Base-by-base conservation (phyloP, 2,797 vertebrate species). In the Melanogrammus aeglefinus region DNA sequence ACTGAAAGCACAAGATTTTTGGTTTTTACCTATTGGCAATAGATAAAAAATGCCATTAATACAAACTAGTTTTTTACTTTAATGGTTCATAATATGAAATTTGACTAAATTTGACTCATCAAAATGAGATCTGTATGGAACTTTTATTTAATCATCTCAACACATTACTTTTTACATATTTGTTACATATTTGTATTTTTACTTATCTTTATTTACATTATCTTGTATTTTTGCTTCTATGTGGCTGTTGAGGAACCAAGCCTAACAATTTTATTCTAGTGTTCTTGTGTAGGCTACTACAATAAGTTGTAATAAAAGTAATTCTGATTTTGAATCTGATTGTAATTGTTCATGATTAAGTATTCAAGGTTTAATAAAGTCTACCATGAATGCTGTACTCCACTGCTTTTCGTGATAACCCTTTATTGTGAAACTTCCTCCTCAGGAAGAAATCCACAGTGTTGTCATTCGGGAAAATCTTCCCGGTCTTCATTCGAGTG, bases 401-500 rank as follows among this genome's bases (percentile, higher is more conserved):
- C 57, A 24, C 21, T 24, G n/a, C 47, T 18, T 57, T 4, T 57
- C 13, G 13, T 47, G 13, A n/a, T n/a, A n/a, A 18, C 1, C 44
- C 51, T 57, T 16, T 44, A 57, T 57, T 57, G 51, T 21, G 51
- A 57, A 63, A 63, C 21, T 27, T 24, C 57, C 57, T 63, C 21
- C 29, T 31, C 3, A 31, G 12, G 1, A 31, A 72, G 14, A 4
- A 72, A 2, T 14, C 70, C 33, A 18, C 13, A 1, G 73, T 90
- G 82, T 72, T 13, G 80, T 24, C 84, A 93, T 51, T 81, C 69
- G 82, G 91, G 91, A 90, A 92, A 86, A 84, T 90, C 82, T 9
- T 0, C 14, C 14, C 27, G 36, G 36, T 75, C 78, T 77, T 29
- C 76, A 77, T 4, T 21, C 8, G 12, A 0, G 1, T 12, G 6